Evolutionary conservation across 2,113 vertebrate genomes (phyloP).

Genomic region (Chlorodrepanis virens): DNA sequence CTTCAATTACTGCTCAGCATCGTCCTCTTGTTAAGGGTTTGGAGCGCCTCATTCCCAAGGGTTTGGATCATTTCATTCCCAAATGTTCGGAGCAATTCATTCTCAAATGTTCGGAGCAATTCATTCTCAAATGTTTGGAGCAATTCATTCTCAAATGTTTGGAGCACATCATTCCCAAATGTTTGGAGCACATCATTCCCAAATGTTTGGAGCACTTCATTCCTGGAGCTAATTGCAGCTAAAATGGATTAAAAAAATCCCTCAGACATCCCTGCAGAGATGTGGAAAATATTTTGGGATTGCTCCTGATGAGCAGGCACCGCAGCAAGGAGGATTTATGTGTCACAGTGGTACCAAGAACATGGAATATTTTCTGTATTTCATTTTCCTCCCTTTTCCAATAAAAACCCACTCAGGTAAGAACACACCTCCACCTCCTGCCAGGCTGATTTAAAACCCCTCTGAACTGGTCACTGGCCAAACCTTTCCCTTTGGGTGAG

Average conservation of each 20-base stretch:
- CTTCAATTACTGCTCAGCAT: neutral
- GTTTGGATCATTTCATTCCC: neutral
- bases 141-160: accelerated
- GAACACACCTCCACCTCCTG: accelerated
- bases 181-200: neutral
- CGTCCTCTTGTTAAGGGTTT: neutral
- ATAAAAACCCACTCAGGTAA: neutral
- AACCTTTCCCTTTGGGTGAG: neutral
- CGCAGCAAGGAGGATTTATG: neutral
- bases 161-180: neutral
- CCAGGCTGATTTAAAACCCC: neutral
- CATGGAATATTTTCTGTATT: neutral
- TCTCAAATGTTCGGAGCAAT: neutral
- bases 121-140: neutral
- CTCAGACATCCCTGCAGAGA: no score
- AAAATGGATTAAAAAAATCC: neutral
- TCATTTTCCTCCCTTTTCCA: neutral
- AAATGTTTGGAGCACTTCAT: neutral
- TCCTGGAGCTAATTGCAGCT: neutral
- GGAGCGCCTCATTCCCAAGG: no score
- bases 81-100: neutral
- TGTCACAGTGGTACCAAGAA: accelerated
- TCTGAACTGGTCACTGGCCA: neutral
- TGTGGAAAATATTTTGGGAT: neutral
- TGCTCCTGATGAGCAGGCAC: neutral